A percentile compares a stretch with the other conserved stretches of the same genome.
These are phyloP conservation scores for Propithecus deckenii DNA, from an alignment of 2,797 vertebrate species.

Conservation along the genomic window DNA sequence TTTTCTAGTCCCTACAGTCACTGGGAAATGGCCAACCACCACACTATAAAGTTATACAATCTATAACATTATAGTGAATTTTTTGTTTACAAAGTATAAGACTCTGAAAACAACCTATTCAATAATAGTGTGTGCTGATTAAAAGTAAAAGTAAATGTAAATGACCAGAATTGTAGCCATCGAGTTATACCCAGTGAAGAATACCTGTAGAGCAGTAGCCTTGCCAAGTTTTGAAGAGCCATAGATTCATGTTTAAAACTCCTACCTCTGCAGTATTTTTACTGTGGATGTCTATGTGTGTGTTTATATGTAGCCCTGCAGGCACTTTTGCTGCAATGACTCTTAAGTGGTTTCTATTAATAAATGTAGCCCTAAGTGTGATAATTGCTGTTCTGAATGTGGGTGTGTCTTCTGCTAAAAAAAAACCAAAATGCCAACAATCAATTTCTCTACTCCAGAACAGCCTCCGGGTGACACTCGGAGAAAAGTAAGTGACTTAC, in stretches of 20 bases:
- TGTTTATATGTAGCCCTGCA: not conserved
- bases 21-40: not conserved
- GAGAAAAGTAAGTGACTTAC: constrained; percentile 97
- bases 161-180: not conserved
- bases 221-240: not conserved
- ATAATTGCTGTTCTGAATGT: constrained; percentile 73
- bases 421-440: constrained; percentile 82
- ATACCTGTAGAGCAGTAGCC: not conserved
- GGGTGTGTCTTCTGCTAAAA: constrained; percentile 78
- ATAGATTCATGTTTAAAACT: not conserved
- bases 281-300: not conserved
- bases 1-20: not conserved
- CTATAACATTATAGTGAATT: constrained; percentile 17
- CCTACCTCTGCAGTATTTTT: not conserved
- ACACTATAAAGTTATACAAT: not conserved
- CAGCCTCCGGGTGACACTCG: constrained; percentile 97
- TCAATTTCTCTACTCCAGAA: constrained; percentile 95
- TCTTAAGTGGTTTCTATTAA: constrained; percentile 63
- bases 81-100: not conserved
- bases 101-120: not conserved
- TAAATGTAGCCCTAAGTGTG: constrained; percentile 57
- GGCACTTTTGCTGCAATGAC: constrained; percentile 22
- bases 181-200: not conserved
- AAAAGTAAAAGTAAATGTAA: not conserved
- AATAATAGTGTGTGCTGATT: not conserved